A percentile compares a stretch with the other conserved stretches of the same genome.
Evolutionary conservation across 92 coral and sea anemone genomes (phyloP).

Genomic region (Heliopora coerulea): DNA sequence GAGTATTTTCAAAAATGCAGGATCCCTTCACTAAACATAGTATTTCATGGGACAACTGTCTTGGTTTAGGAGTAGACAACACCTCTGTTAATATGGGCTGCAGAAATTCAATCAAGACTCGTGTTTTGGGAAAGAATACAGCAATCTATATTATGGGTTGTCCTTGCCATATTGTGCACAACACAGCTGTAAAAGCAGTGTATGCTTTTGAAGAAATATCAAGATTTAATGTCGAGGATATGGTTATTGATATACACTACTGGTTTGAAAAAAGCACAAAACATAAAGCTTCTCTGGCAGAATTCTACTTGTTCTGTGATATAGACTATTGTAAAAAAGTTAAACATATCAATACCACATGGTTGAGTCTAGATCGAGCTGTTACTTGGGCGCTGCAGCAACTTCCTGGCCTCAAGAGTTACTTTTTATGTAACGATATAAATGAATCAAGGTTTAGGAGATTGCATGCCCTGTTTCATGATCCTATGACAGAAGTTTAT

Average conservation of each 20-base stretch:
- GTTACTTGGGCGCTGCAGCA: slow-evolving; percentile 49
- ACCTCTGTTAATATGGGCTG: slow-evolving; percentile 53
- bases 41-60: slow-evolving; percentile 49
- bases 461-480: neutral
- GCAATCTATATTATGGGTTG: slow-evolving; percentile 56
- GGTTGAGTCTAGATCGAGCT: slow-evolving; percentile 59
- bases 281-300: slow-evolving; percentile 1
- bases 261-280: slow-evolving; percentile 63
- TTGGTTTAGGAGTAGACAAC: slow-evolving; percentile 40
- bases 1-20: slow-evolving; percentile 7
- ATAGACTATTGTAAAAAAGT: slow-evolving; percentile 44
- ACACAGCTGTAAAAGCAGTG: slow-evolving; percentile 54
- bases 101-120: slow-evolving; percentile 54
- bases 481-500: slow-evolving; percentile 40
- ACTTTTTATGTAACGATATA: slow-evolving; percentile 44
- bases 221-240: slow-evolving; percentile 55
- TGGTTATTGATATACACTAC: slow-evolving; percentile 55
- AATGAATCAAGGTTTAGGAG: neutral
- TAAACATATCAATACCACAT: slow-evolving; percentile 52
- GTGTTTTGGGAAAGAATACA: slow-evolving; percentile 34
- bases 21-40: neutral
- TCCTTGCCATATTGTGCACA: slow-evolving; percentile 51
- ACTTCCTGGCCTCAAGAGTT: slow-evolving; percentile 48
- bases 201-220: slow-evolving; percentile 48
- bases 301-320: slow-evolving; percentile 46